Percentiles rank a stretch among this genome's conserved stretches.
phyloP scores from a whole-genome alignment of 1,140 invertebrate species.

The Pygmarrhopalites habei region DNA sequence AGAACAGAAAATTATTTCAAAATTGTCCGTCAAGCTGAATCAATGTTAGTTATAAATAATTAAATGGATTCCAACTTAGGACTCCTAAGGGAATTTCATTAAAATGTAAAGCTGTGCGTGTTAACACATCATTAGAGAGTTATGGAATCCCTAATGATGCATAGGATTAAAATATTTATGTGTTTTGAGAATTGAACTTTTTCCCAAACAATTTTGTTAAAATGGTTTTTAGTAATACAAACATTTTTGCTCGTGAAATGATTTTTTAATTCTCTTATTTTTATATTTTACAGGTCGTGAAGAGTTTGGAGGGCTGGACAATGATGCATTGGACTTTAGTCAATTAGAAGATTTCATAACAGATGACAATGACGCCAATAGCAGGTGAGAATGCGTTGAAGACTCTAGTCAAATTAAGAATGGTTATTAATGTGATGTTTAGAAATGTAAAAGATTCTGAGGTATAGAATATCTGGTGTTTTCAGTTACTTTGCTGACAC shows the following conservation, averaged over 20 bases:
- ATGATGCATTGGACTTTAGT: constrained; percentile 69
- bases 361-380: constrained; percentile 52
- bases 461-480: constrained; percentile 6
- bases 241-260: not conserved
- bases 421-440: not conserved
- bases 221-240: not conserved
- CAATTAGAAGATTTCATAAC: constrained; percentile 72
- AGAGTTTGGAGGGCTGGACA: constrained; percentile 72
- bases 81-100: not conserved
- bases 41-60: too few relatives aligned
- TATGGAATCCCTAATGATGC: not conserved
- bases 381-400: constrained; percentile 41
- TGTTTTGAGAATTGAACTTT: not conserved
- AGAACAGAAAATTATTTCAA: too few relatives aligned
- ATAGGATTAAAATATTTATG: not conserved
- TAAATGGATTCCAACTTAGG: too few relatives aligned
- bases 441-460: not conserved
- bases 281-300: constrained; percentile 49
- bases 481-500: constrained; percentile 53
- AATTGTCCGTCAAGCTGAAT: too few relatives aligned
- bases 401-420: not conserved
- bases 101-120: not conserved
- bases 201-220: not conserved
- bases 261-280: not conserved
- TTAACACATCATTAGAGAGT: not conserved